phyloP scores from a whole-genome alignment of 2,797 vertebrate species.

The Oreochromis mossambicus region DNA sequence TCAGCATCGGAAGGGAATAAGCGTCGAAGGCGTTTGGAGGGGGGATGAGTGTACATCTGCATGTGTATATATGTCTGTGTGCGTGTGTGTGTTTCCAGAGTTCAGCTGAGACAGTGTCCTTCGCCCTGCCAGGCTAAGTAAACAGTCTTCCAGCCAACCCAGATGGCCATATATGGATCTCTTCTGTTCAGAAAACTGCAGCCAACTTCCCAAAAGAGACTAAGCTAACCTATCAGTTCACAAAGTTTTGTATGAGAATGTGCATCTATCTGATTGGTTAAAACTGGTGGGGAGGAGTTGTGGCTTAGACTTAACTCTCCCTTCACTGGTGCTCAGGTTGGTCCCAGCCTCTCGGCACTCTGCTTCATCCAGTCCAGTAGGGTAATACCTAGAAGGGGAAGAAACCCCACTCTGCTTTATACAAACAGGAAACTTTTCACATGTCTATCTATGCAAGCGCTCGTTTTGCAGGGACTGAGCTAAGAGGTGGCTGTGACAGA shows the following conservation, averaged over 20 bases:
- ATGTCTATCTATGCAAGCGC: background rate
- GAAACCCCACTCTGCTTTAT: background rate
- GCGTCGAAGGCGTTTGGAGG: too few relatives aligned
- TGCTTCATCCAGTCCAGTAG: background rate
- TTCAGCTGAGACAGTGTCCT: too few relatives aligned
- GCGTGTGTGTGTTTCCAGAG: too few relatives aligned
- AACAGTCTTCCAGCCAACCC: too few relatives aligned
- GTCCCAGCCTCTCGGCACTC: rapidly evolving
- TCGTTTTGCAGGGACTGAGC: background rate
- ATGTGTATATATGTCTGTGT: too few relatives aligned
- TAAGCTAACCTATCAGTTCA: background rate
- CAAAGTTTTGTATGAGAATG: background rate
- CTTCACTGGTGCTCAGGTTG: background rate
- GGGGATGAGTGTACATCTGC: too few relatives aligned
- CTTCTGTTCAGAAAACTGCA: background rate
- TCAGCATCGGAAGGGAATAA: too few relatives aligned
- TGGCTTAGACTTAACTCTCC: background rate
- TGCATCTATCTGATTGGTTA: background rate
- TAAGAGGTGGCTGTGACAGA: background rate
- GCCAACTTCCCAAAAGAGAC: background rate
- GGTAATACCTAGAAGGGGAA: background rate
- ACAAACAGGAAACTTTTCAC: background rate
- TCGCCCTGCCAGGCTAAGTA: too few relatives aligned
- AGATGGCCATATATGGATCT: background rate
- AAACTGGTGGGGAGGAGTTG: background rate